Evolutionary conservation across 1,140 invertebrate genomes (phyloP).

Genomic region (Trinorchestia longiramus): DNA sequence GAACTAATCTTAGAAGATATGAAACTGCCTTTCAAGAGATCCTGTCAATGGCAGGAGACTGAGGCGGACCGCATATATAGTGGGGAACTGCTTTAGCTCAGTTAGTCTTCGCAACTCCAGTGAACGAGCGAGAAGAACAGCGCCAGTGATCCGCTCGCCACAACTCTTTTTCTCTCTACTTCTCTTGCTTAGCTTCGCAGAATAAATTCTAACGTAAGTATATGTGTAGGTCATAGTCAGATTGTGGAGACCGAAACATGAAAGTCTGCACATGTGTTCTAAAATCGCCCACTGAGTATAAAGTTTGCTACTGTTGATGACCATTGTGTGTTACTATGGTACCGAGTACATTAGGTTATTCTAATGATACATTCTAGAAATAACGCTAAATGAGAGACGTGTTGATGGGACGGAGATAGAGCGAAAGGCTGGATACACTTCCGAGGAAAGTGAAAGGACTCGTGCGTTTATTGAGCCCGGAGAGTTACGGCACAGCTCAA

Average conservation of each 20-base stretch:
- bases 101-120: slow-evolving; percentile 5
- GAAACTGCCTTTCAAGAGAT: neutral
- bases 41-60: neutral
- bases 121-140: neutral
- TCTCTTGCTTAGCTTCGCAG: neutral
- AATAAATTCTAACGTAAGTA: neutral
- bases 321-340: neutral
- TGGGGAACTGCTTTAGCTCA: neutral
- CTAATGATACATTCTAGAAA: neutral
- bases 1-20: neutral
- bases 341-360: neutral
- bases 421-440: neutral
- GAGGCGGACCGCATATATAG: neutral
- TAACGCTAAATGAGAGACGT: neutral
- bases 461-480: neutral
- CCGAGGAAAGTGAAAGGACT: slow-evolving; percentile 41
- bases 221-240: neutral
- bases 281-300: neutral
- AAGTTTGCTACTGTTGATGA: neutral
- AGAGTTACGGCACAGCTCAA: neutral
- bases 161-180: neutral
- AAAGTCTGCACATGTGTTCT: neutral
- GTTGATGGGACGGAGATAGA: neutral
- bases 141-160: neutral
- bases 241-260: neutral